Base-by-base conservation (phyloP, 2,888 invertebrate genomes). In the Zaprionus obscuricornis region DNA sequence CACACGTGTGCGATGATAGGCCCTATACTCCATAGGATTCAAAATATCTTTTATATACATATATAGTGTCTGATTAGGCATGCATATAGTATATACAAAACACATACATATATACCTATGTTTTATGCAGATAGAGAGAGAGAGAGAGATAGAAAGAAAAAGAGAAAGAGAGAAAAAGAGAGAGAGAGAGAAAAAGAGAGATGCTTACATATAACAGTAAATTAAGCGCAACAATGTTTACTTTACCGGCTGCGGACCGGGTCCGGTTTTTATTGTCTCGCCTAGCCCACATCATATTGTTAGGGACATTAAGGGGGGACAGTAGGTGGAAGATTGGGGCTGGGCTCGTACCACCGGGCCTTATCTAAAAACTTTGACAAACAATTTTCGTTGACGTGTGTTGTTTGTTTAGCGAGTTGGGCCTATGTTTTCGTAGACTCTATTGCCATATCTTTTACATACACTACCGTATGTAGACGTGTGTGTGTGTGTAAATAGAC, bases 351-450 rank as follows among this genome's bases (percentile, higher is more conserved):
- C n/a, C n/a, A n/a, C 57, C 67, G 42, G 56, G 72, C 56, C 74
- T 82, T 78, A 78, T 78, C 78, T 75, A 83, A 84, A 81, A 78
- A 82, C 78, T 84, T 78, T 84, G 82, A 78, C 78, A 84, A 78
- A 78, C 78, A 84, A 76, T 77, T 68, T 74, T 71, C 51, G 74
- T 81, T 81, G 66, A 65, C 71, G 78, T 77, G 58, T 52, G 67
- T 55, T 81, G 81, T 78, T 81, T 78, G 74, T 65, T 58, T 63
- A 70, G 66, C 73, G 56, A 62, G 66, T 65, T 34, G 64, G 55
- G 68, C 56, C 59, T 67, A 49, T 31, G 29, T 24, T 55, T 52
- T 46, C 63, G 49, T 62, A 56, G 68, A 29, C 66, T 65, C 34
- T 45, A 36, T 59, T 31, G 67, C 62, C 51, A 46, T 70, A 70